phyloP scores from a whole-genome alignment of 2,113 vertebrate genomes.

The Laterallus jamaicensis region DNA sequence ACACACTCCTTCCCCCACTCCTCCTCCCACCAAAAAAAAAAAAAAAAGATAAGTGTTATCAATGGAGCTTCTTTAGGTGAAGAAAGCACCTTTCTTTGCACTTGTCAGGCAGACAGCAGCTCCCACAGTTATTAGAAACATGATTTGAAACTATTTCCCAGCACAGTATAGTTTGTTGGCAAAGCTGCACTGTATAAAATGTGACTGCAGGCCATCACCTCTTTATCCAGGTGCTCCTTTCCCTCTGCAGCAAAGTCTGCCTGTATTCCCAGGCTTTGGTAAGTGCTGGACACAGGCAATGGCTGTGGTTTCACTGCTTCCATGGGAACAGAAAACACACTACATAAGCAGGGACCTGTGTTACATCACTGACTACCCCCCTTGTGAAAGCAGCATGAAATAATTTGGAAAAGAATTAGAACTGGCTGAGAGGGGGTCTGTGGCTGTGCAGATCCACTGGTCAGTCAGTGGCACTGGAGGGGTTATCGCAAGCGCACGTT shows the following conservation, averaged over 20 bases:
- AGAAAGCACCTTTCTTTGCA: not conserved
- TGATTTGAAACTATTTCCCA: not conserved
- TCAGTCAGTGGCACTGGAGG: not conserved
- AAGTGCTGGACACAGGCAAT: not conserved
- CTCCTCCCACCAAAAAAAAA: not conserved
- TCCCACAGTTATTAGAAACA: not conserved
- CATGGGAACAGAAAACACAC: constrained; percentile 11
- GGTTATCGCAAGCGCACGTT: not conserved
- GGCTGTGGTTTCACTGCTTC: constrained; percentile 1
- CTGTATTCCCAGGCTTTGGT: not conserved
- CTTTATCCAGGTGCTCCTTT: not conserved
- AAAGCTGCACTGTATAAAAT: not conserved
- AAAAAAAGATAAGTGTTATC: not conserved
- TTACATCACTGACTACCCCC: not conserved
- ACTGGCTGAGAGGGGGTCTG: not conserved
- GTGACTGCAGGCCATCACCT: not conserved
- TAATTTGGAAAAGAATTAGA: not conserved
- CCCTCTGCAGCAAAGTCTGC: not conserved
- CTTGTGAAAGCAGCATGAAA: not conserved
- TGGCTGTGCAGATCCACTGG: not conserved
- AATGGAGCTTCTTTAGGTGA: not conserved
- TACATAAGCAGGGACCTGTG: not conserved
- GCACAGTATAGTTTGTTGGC: not conserved
- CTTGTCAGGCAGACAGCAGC: not conserved
- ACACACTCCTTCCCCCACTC: no score